These are phyloP conservation scores for Idris sp. DNA, from an alignment of 1,140 invertebrate species.

Conservation along the genomic window DNA sequence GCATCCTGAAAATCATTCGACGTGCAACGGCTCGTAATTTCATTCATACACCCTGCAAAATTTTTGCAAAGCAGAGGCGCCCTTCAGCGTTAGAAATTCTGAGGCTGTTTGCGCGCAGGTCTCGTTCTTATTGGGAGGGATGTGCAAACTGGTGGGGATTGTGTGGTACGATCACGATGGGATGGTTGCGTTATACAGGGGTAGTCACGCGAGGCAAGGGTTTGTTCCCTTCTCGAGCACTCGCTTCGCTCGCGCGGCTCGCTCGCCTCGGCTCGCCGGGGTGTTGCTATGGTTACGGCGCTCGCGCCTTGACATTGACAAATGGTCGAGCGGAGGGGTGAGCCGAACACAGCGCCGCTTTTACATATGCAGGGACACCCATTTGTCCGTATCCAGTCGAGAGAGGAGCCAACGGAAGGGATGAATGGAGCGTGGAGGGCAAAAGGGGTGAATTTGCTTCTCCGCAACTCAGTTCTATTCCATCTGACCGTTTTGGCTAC, in stretches of 20 bases:
- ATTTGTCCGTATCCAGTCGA: constrained; percentile 74
- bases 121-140: no score
- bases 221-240: constrained; percentile 64
- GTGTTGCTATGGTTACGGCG: constrained; percentile 77
- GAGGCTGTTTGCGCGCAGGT: constrained; percentile 31
- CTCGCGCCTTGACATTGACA: constrained; percentile 79
- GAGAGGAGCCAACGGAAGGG: constrained; percentile 42
- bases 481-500: constrained; percentile 65
- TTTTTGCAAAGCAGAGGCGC: constrained; percentile 56
- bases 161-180: constrained; percentile 33
- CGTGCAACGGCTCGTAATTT: constrained; percentile 48
- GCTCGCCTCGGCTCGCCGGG: constrained; percentile 70
- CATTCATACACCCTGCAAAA: constrained; percentile 55
- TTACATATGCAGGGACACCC: constrained; percentile 79
- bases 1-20: constrained; percentile 45
- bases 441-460: constrained; percentile 56
- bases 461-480: constrained; percentile 52
- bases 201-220: constrained; percentile 68
- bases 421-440: constrained; percentile 49
- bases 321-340: constrained; percentile 77
- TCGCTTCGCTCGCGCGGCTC: constrained; percentile 65
- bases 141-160: constrained; percentile 42
- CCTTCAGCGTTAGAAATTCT: constrained; percentile 50
- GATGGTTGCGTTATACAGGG: constrained; percentile 67
- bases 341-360: constrained; percentile 77